These are phyloP conservation scores for Centruroides sculpturatus DNA, from an alignment of 1,140 invertebrate species.

Conservation along the genomic window DNA sequence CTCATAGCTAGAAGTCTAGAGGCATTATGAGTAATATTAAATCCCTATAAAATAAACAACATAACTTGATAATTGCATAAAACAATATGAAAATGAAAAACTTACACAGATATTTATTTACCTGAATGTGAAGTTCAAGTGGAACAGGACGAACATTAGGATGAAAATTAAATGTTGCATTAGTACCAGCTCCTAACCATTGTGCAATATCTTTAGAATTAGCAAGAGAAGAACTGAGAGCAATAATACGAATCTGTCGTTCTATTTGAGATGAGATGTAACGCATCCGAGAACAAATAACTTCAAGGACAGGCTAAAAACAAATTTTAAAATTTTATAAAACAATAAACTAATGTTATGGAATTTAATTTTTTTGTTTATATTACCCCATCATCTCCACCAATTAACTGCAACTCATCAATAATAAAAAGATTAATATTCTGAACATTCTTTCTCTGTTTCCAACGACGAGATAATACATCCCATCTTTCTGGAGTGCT, in stretches of 20 bases:
- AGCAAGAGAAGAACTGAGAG: constrained; percentile 80
- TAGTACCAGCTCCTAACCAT: constrained; percentile 88
- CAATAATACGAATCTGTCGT: constrained; percentile 85
- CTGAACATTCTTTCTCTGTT: constrained; percentile 95
- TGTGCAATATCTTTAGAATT: constrained; percentile 91
- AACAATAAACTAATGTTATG: too few relatives aligned
- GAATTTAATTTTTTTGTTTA: too few relatives aligned
- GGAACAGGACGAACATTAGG: constrained; percentile 91
- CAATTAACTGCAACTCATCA: constrained; percentile 80
- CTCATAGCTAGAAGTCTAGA: constrained; percentile 92
- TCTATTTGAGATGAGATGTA: constrained; percentile 96
- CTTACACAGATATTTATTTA: constrained; percentile 17
- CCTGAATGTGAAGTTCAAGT: constrained; percentile 82
- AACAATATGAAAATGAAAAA: neutral
- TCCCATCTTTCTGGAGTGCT: constrained; percentile 99
- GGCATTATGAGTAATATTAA: constrained; percentile 94
- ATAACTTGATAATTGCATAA: neutral
- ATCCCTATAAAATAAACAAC: constrained; percentile 45
- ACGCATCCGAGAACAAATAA: constrained; percentile 91
- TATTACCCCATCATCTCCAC: constrained; percentile 35
- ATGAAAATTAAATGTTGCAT: constrained; percentile 95
- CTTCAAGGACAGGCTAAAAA: constrained; percentile 67
- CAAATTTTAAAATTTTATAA: neutral
- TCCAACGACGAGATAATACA: constrained; percentile 93
- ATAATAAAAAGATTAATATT: constrained; percentile 94